Evolutionary conservation across 2,113 vertebrate genomes (phyloP), one percentile per base, ranked within the genome.

Genomic region (Poeciliopsis prolifica): DNA sequence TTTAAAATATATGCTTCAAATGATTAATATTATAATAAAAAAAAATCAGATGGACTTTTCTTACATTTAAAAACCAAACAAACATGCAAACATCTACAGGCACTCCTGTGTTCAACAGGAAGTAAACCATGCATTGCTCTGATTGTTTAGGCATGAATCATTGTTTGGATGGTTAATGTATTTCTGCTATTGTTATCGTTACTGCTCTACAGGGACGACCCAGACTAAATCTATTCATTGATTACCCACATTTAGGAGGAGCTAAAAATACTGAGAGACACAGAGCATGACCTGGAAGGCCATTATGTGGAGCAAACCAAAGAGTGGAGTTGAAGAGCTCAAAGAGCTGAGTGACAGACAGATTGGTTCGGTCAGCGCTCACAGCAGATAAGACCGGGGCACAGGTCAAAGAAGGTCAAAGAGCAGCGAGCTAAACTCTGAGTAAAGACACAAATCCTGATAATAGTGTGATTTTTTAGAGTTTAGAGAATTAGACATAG

Each of bases 141-240:
- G n/a, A 24, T 22, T 58, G 11, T 22, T 28, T 48, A 54, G n/a
- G 22, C 24, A 70, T 26, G 31, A 35, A 26, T 6, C 68, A 37
- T 37, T 14, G 30, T 22, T 24, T 35, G 12, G 10, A 33, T 11
- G 1, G 8, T 26, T 26, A 13, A 40, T 11, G 64, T 65, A 35
- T 3, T 33, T 26, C 33, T 65, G 10, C 64, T 65, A 6, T 40
- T 65, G 10, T 24, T 65, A 15, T 40, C 26, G 22, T 13, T 65
- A 11, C 33, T 31, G 29, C 29, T 1, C 22, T 26, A 5, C 64
- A 35, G 30, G 22, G 62, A 64, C 24, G 61, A 30, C 15, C 15
- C 62, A 65, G 62, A 65, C 63, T 35, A 31, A 31, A 35, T 65
- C 63, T 17, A 65, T 65, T 35, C 33, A 65, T 65, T 35, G 63